Conservation (phyloP, 2,888 invertebrate species). For the Erannis defoliaria region DNA sequence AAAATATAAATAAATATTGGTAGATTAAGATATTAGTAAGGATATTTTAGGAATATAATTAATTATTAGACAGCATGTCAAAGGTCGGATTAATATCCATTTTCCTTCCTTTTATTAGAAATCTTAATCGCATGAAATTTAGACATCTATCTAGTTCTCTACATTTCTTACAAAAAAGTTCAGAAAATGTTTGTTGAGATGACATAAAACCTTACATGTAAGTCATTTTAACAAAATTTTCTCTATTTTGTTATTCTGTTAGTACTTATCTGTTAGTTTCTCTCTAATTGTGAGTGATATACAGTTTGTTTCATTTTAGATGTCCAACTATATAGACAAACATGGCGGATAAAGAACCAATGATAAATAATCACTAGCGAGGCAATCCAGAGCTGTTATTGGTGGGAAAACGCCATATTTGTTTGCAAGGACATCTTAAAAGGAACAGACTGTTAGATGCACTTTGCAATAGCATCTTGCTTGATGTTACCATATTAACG, state of each 20-base stretch:
- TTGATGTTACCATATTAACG: slow-evolving; percentile 57
- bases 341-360: too few species aligned
- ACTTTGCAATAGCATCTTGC: slow-evolving; percentile 49
- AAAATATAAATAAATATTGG: background rate
- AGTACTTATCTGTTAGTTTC: slow-evolving; percentile 40
- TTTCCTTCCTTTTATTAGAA: slow-evolving; percentile 35
- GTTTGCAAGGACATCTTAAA: too few species aligned
- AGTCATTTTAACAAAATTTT: slow-evolving; percentile 12
- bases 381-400: too few species aligned
- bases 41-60: slow-evolving; percentile 21
- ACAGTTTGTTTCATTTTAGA: too few species aligned
- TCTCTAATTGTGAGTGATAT: slow-evolving; percentile 39
- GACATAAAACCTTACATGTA: background rate
- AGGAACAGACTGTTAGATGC: slow-evolving; percentile 20
- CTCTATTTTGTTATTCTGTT: slow-evolving; percentile 1
- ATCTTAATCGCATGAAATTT: slow-evolving; percentile 59
- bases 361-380: too few species aligned
- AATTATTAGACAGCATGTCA: slow-evolving; percentile 20
- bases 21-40: slow-evolving; percentile 1
- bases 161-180: background rate
- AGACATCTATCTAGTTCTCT: slow-evolving; percentile 33
- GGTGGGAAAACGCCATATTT: too few species aligned
- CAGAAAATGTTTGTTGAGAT: background rate
- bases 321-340: too few species aligned
- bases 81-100: slow-evolving; percentile 34